These are phyloP conservation scores for Liolophura sinensis DNA, from an alignment of 1,140 invertebrate genomes.

Conservation along the genomic window DNA sequence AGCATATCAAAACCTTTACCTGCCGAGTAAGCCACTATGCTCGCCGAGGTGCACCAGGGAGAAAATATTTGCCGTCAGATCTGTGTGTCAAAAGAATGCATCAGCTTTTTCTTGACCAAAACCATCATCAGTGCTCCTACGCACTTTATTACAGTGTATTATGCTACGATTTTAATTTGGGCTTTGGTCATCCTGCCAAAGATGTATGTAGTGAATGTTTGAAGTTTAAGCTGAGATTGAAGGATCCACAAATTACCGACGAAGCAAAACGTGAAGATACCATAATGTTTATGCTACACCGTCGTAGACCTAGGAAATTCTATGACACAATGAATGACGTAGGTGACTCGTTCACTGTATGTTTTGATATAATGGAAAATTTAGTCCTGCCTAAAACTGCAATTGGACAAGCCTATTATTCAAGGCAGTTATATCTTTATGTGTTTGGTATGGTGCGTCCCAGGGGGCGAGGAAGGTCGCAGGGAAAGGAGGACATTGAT, in stretches of 20 bases:
- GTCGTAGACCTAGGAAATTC: slow-evolving; percentile 6
- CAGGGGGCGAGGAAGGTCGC: slow-evolving; percentile 1
- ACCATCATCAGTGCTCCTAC: slow-evolving; percentile 9
- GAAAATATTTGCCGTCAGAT: slow-evolving; percentile 12
- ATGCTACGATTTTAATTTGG: slow-evolving; percentile 11
- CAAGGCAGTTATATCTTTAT: too few relatives aligned
- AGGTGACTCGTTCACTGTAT: slow-evolving; percentile 4
- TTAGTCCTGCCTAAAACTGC: slow-evolving; percentile 12
- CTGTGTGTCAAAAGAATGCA: slow-evolving; percentile 11
- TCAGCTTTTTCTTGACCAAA: slow-evolving; percentile 12
- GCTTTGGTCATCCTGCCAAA: slow-evolving; percentile 15
- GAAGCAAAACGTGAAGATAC: neutral
- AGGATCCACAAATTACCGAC: neutral
- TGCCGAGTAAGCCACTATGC: slow-evolving; percentile 13
- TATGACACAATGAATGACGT: slow-evolving; percentile 13
- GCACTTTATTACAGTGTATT: slow-evolving; percentile 14
- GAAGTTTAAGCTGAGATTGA: neutral
- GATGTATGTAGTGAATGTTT: slow-evolving; percentile 6
- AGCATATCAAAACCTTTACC: slow-evolving; percentile 12
- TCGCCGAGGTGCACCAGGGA: slow-evolving; percentile 3
- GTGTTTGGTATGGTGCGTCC: slow-evolving; percentile 7
- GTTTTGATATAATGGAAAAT: slow-evolving; percentile 20
- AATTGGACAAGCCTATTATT: slow-evolving; percentile 13
- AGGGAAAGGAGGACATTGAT: neutral
- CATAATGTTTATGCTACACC: slow-evolving; percentile 10